A percentile compares a stretch with the other conserved stretches of the same genome.
Evolutionary conservation across 2,113 vertebrate genomes (phyloP).

Genomic region (Saimiri boliviensis): DNA sequence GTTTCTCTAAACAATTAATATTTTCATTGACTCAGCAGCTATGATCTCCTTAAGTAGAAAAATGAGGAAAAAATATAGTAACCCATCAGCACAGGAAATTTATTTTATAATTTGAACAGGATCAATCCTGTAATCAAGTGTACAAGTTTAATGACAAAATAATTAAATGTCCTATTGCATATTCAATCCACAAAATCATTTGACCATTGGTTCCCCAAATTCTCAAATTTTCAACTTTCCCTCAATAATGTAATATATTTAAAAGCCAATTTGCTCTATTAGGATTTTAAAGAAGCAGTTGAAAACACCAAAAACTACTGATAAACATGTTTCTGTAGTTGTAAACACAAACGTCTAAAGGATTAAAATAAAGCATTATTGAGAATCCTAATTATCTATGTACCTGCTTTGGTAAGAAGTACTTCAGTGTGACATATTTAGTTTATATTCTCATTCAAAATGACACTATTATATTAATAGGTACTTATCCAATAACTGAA

Average conservation of each 20-base stretch:
- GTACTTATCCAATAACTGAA: slow-evolving; percentile 64
- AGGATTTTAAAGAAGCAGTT: neutral
- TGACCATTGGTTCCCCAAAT: neutral
- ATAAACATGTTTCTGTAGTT: neutral
- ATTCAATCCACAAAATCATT: neutral
- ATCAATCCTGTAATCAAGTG: neutral
- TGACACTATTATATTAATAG: slow-evolving; percentile 31
- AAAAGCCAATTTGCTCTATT: neutral
- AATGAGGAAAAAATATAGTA: neutral
- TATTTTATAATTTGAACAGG: neutral
- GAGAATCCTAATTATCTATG: slow-evolving; percentile 24
- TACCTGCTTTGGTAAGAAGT: slow-evolving; percentile 40
- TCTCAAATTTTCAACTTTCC: neutral
- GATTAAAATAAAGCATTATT: neutral
- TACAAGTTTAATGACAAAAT: neutral
- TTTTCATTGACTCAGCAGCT: neutral
- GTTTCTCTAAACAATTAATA: neutral
- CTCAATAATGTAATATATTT: neutral
- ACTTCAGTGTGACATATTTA: slow-evolving; percentile 44
- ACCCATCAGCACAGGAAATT: neutral
- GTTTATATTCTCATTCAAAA: slow-evolving; percentile 40
- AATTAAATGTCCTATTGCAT: neutral
- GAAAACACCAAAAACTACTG: neutral
- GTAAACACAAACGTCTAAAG: neutral
- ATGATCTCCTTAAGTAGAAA: neutral